These are phyloP conservation scores for Coronaproctus castanopsis DNA, from an alignment of 2,888 invertebrate genomes.

Conservation along the genomic window DNA sequence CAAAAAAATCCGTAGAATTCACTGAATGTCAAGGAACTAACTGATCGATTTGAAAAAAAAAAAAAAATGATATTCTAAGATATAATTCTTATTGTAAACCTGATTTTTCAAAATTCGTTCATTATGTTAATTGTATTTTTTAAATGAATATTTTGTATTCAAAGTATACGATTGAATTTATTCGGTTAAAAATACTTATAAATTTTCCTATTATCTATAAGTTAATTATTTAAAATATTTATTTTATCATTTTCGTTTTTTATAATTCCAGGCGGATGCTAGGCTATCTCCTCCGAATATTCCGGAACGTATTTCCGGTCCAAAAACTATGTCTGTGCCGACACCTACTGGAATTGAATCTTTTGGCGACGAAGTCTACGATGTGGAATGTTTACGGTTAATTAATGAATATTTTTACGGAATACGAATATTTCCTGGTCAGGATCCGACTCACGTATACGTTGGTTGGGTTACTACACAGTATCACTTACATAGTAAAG, in stretches of 20 bases:
- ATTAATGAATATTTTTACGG: constrained; percentile 97
- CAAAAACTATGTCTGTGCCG: constrained; percentile 48
- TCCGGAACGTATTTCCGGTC: constrained; percentile 38
- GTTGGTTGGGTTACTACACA: constrained; percentile 99
- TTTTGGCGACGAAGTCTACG: constrained; percentile 69
- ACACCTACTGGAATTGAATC: constrained; percentile 53
- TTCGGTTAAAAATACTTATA: no score
- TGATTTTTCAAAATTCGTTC: no score
- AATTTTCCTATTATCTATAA: no score
- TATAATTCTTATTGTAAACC: no score
- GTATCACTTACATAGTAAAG: constrained; percentile 75
- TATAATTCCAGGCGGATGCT: constrained; percentile 33
- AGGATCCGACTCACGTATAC: constrained; percentile 84
- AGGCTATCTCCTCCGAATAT: constrained; percentile 41
- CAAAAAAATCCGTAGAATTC: no score
- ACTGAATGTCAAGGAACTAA: no score
- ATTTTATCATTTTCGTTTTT: constrained; percentile 5
- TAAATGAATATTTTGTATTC: no score
- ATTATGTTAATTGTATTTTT: no score
- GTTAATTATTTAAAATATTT: no score
- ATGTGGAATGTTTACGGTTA: constrained; percentile 63
- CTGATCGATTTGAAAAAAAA: no score
- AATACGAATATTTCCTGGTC: constrained; percentile 73
- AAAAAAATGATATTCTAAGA: no score
- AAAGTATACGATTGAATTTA: no score